Conservation (phyloP, 2,797 vertebrate species). For the Rhodeus uyekii region DNA sequence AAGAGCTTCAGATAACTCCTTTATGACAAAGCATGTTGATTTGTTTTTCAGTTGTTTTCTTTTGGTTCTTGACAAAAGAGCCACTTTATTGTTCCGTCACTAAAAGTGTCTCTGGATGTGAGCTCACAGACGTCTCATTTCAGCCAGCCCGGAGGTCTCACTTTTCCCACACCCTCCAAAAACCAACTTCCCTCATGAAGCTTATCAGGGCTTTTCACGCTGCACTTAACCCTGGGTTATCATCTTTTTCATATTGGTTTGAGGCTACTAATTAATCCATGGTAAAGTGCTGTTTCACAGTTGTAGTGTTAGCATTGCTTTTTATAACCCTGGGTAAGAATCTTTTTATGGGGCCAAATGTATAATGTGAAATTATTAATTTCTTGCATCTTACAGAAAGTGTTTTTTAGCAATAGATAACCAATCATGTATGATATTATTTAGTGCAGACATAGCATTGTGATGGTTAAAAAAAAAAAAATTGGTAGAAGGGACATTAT, state of each 20-base stretch:
- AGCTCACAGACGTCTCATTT: conserved; percentile 34
- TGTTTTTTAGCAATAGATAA: background rate
- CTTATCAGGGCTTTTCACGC: background rate
- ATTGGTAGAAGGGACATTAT: background rate
- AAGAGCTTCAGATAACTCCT: background rate
- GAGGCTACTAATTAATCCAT: background rate
- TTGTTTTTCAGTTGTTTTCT: conserved; percentile 36
- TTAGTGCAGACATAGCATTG: background rate
- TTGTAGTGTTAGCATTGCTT: background rate
- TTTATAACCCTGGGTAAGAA: background rate
- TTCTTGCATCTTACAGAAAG: background rate
- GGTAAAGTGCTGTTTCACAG: background rate
- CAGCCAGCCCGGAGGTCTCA: background rate
- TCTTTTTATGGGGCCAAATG: background rate
- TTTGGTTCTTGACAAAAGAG: conserved; percentile 11
- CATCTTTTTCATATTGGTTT: background rate
- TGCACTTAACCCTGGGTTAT: conserved; percentile 6
- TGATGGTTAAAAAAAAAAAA: background rate
- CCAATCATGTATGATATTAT: background rate
- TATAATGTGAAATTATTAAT: background rate
- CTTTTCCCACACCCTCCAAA: conserved; percentile 27
- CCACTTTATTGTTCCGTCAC: conserved; percentile 29
- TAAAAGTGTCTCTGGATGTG: background rate
- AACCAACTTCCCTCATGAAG: background rate
- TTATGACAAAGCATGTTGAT: background rate